Base-by-base conservation (phyloP, 2,888 invertebrate genomes). In the Ramazzottius varieornatus region DNA sequence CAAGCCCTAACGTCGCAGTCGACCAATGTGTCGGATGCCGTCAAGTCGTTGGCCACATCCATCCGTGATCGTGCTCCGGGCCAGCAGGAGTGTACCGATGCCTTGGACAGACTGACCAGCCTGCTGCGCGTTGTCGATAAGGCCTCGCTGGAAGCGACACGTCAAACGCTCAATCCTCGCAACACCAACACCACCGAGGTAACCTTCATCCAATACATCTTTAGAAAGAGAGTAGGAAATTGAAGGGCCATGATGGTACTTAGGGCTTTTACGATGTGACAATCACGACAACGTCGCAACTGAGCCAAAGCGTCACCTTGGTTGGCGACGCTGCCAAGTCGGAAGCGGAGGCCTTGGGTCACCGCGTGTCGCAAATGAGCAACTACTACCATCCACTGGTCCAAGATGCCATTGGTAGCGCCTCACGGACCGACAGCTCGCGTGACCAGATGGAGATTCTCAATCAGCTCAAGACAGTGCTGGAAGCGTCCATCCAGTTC, bases 41-140 rank as follows among this genome's bases (percentile, higher is more conserved):
- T 98, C 73, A 96, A 96, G 77, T 83, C 84, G 16, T 81, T 98
- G 1, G 92, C 94, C 1, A 84, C 88, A 20, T 88, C 89, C 68
- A 90, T 94, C 71, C 83, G 88, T 65, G 93, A 93, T 73, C 88
- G 88, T 71, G 92, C 94, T 0, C 96, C 96, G 0, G 96, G 96
- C 0, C 93, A 94, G 75, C 83, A 84, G 1, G 96, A 98, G 75
- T 92, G 96, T 75, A 86, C 88, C 63, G 81, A 82, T 0, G 88
- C 88, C 0, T 81, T 91, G 46, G 85, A 88, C 40, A 83, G 83
- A 1, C 78, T 96, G 8, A 83, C 82, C 68, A 80, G 81, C 1
- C 83, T 85, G 70, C 83, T 89, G 2, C 81, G 86, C 0, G 85
- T 86, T 65, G 78, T 96, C 66, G 92, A 94, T 76, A 85, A 86